phyloP scores from a whole-genome alignment of 2,888 invertebrate genomes.

The Lithophane ornitopus region DNA sequence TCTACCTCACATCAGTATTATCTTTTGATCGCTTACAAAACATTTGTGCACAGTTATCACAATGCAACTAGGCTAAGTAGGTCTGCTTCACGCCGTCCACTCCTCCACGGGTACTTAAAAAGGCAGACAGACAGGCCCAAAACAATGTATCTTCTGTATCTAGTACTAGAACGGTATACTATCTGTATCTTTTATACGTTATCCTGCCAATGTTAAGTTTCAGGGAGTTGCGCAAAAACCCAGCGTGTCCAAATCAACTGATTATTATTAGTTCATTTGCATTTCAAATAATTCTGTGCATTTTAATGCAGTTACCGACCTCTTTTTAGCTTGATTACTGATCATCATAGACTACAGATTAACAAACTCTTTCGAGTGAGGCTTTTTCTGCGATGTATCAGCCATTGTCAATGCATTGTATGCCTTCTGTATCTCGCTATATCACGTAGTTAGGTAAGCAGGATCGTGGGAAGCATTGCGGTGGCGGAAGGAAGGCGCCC shows the following conservation, averaged over 20 bases:
- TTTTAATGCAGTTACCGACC: not conserved
- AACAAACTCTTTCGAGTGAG: not conserved
- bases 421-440: conserved; percentile 32
- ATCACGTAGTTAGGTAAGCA: conserved; percentile 43
- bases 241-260: not conserved
- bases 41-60: conserved; percentile 33
- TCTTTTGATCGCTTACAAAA: conserved; percentile 53
- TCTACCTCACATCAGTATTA: conserved; percentile 40
- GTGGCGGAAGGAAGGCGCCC: conserved; percentile 63
- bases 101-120: not conserved
- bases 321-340: not conserved
- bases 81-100: not conserved
- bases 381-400: not conserved
- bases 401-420: not conserved
- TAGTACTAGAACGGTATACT: too few relatives aligned
- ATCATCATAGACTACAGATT: not conserved
- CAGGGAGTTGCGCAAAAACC: not conserved
- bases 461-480: conserved; percentile 59
- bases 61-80: conserved; percentile 11
- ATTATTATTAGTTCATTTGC: not conserved
- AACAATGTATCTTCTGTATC: too few relatives aligned
- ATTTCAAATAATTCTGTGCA: not conserved
- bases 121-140: not conserved
- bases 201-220: not conserved
- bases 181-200: too few relatives aligned